These are phyloP conservation scores for Tychaedon coryphoeus DNA, from an alignment of 2,113 vertebrate genomes.

Conservation along the genomic window DNA sequence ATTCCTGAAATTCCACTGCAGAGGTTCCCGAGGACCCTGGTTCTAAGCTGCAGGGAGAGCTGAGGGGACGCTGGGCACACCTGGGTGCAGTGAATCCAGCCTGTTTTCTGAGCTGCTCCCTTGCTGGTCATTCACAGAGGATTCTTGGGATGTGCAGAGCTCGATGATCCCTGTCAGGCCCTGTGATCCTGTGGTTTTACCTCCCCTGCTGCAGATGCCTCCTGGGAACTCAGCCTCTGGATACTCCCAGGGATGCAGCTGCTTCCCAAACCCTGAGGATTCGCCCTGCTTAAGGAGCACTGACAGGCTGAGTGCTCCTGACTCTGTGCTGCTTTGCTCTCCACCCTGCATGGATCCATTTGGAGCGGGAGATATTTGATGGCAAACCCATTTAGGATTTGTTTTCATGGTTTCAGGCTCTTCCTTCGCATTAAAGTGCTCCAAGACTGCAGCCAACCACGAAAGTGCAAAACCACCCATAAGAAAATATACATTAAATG, in stretches of 20 bases:
- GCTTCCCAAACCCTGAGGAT: background rate
- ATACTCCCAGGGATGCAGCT: background rate
- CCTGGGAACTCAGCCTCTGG: background rate
- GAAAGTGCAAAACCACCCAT: background rate
- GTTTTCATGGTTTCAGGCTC: background rate
- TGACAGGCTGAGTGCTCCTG: background rate
- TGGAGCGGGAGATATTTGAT: background rate
- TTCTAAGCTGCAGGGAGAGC: background rate
- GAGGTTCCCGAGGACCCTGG: background rate
- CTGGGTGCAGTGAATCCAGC: background rate
- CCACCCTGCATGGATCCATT: background rate
- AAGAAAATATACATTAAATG: background rate
- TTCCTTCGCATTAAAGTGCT: background rate
- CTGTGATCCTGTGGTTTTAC: background rate
- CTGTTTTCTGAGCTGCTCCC: background rate
- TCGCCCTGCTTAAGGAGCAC: fast-evolving
- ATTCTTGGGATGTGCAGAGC: background rate
- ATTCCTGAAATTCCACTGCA: background rate
- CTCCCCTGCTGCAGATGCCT: background rate
- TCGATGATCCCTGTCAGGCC: fast-evolving
- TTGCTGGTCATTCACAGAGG: background rate
- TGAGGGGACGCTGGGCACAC: background rate
- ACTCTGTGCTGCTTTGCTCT: background rate
- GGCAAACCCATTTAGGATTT: background rate
- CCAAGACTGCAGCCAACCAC: background rate